These are phyloP conservation scores for Therioaphis trifolii DNA, from an alignment of 2,888 invertebrate genomes.

Conservation along the genomic window DNA sequence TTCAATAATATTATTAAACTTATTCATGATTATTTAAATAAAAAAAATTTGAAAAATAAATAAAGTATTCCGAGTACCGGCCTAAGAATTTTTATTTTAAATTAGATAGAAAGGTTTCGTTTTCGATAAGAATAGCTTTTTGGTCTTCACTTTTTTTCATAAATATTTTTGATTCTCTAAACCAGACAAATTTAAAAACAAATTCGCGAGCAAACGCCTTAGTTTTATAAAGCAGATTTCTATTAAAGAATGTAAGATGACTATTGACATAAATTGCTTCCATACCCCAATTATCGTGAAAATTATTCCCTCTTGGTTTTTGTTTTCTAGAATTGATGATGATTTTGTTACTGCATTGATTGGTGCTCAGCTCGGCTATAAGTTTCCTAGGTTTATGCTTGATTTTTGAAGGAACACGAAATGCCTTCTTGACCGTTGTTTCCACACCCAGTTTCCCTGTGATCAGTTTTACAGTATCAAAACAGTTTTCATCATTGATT, in stretches of 20 bases:
- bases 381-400: too few relatives aligned
- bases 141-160: background rate
- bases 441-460: too few relatives aligned
- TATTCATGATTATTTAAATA: background rate
- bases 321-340: too few relatives aligned
- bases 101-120: background rate
- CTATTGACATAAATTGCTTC: background rate
- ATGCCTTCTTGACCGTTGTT: too few relatives aligned
- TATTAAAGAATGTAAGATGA: background rate
- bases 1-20: background rate
- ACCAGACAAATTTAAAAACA: background rate
- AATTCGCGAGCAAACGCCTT: slow-evolving; percentile 22
- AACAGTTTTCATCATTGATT: too few relatives aligned
- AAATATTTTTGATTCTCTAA: slow-evolving; percentile 10
- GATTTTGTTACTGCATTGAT: too few relatives aligned
- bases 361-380: too few relatives aligned
- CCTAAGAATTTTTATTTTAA: background rate
- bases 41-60: too few relatives aligned
- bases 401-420: too few relatives aligned
- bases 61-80: background rate
- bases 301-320: background rate
- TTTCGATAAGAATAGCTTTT: background rate
- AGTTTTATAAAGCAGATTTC: background rate
- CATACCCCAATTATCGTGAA: background rate
- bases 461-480: too few relatives aligned